A percentile compares a stretch with the other conserved stretches of the same genome.
Conservation (phyloP, 2,797 vertebrate genomes). For the Pteronotus mesoamericanus region DNA sequence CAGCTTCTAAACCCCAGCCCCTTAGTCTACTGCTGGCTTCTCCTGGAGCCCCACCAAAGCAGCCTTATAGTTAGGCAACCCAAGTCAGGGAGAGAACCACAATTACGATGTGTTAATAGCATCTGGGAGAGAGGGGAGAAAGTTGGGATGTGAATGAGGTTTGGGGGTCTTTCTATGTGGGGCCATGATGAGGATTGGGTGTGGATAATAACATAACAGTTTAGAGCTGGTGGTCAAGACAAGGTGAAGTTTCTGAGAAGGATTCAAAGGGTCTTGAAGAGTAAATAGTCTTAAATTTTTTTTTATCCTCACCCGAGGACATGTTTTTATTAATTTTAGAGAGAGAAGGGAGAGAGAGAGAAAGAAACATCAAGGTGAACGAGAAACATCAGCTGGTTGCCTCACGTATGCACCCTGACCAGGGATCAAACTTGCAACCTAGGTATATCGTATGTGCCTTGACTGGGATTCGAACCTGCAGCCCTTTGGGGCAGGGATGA, state of each 20-base stretch:
- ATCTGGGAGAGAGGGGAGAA: not conserved
- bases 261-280: not conserved
- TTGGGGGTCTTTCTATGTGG: not conserved
- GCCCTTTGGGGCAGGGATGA: too few species aligned
- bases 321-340: too few species aligned
- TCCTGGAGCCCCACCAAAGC: not conserved
- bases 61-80: not conserved
- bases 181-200: not conserved
- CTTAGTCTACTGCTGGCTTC: not conserved
- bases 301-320: too few species aligned
- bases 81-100: not conserved
- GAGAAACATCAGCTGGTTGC: too few species aligned
- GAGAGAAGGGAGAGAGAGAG: too few species aligned
- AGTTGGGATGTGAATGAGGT: not conserved
- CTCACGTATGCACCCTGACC: accelerated
- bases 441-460: too few species aligned
- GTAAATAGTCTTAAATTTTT: not conserved
- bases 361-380: too few species aligned
- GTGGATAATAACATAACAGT: not conserved
- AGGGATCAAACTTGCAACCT: too few species aligned
- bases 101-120: not conserved
- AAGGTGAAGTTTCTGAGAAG: not conserved
- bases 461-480: too few species aligned
- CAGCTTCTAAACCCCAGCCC: not conserved
- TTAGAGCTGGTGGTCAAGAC: not conserved